These are phyloP conservation scores for Chloroclystis v-ata DNA, from an alignment of 2,888 invertebrate species.

Conservation along the genomic window DNA sequence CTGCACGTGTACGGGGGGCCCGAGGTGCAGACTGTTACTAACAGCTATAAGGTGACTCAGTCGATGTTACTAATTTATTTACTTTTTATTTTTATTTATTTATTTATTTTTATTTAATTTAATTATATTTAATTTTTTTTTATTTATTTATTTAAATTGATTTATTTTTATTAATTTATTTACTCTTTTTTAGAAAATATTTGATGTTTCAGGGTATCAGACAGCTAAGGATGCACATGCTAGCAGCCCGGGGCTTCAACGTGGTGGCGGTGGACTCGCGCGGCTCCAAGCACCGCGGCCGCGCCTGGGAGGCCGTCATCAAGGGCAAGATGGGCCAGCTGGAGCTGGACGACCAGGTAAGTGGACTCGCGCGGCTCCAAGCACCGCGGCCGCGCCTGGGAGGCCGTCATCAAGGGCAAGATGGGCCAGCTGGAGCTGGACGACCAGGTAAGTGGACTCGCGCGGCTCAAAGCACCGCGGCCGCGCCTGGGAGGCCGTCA, in stretches of 20 bases:
- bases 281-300: slow-evolving; percentile 89
- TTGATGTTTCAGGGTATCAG: slow-evolving; percentile 84
- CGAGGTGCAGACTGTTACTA: slow-evolving; percentile 97
- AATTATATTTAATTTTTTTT: too few species aligned
- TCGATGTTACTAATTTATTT: too few species aligned
- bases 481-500: slow-evolving; percentile 93
- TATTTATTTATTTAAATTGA: too few species aligned
- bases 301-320: slow-evolving; percentile 94
- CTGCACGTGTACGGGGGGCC: slow-evolving; percentile 99
- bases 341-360: slow-evolving; percentile 92
- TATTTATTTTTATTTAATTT: too few species aligned
- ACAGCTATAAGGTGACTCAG: slow-evolving; percentile 88
- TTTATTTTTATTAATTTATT: too few species aligned
- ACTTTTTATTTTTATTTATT: too few species aligned
- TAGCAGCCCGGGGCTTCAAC: slow-evolving; percentile 96
- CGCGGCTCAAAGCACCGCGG: slow-evolving; percentile 90
- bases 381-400: slow-evolving; percentile 87
- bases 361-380: slow-evolving; percentile 97
- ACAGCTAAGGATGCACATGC: slow-evolving; percentile 94
- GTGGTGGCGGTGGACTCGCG: slow-evolving; percentile 97
- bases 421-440: slow-evolving; percentile 96
- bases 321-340: slow-evolving; percentile 94
- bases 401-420: slow-evolving; percentile 90
- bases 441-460: slow-evolving; percentile 95
- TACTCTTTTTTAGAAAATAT: too few species aligned